A percentile compares a stretch with the other conserved stretches of the same genome.
phyloP scores from a whole-genome alignment of 2,888 invertebrate species.

The Brachyptera putata region DNA sequence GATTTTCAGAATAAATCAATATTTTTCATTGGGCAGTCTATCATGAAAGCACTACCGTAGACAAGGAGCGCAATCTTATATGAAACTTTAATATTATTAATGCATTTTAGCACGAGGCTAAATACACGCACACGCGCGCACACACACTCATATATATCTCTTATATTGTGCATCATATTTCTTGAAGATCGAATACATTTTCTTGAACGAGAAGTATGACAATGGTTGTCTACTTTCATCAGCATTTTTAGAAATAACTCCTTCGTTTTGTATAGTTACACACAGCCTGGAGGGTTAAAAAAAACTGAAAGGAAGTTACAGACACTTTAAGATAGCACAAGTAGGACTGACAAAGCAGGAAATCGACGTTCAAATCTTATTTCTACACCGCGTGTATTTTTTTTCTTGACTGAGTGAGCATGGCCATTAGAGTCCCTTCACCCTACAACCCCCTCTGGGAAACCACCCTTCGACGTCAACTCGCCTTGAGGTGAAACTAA shows the following conservation, averaged over 20 bases:
- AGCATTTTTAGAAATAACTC: constrained; percentile 17
- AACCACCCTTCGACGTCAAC: not conserved
- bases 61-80: no score
- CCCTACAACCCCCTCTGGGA: not conserved
- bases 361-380: constrained; percentile 21
- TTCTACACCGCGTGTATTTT: constrained; percentile 10
- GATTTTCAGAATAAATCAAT: no score
- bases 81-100: no score
- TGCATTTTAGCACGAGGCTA: no score
- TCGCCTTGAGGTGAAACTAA: constrained; percentile 16
- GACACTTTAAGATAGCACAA: constrained; percentile 12
- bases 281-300: constrained; percentile 10
- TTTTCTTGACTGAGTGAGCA: constrained; percentile 21
- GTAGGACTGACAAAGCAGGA: constrained; percentile 16
- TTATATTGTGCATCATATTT: no score
- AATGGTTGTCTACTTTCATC: constrained; percentile 15
- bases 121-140: no score
- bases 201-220: constrained; percentile 12
- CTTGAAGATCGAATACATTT: constrained; percentile 6
- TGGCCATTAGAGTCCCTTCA: constrained; percentile 15
- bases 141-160: no score
- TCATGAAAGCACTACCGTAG: no score
- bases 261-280: constrained; percentile 5
- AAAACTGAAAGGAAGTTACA: constrained; percentile 6
- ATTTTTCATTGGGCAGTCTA: no score